Evolutionary conservation across 2,888 invertebrate genomes (phyloP).

Genomic region (Marronus borbonicus): DNA sequence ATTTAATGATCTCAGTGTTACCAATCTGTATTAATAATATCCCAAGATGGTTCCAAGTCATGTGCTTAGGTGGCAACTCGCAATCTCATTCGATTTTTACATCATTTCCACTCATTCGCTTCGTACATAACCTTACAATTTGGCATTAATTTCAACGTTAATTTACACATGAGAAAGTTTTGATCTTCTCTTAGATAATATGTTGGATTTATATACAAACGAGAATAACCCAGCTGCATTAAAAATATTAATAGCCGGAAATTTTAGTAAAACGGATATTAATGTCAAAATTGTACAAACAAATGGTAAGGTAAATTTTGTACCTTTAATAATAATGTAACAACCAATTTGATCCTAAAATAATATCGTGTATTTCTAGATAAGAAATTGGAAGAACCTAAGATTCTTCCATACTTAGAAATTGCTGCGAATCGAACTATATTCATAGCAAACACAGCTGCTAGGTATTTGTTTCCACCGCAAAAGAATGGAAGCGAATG

Average conservation of each 20-base stretch:
- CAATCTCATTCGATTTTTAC: neutral
- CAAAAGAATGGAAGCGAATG: constrained; percentile 67
- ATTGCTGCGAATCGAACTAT: constrained; percentile 76
- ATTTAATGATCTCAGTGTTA: neutral
- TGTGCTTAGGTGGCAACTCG: neutral
- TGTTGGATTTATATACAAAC: constrained; percentile 83
- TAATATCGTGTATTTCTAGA: constrained; percentile 65
- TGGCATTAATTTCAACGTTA: neutral
- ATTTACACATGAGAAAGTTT: neutral
- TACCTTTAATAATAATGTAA: constrained; percentile 54
- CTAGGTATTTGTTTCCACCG: constrained; percentile 77
- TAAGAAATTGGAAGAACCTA: constrained; percentile 72
- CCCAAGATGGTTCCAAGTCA: neutral
- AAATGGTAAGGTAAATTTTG: constrained; percentile 72
- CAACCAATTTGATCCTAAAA: neutral
- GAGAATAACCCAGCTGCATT: constrained; percentile 84
- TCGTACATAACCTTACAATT: neutral
- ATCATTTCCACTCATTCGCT: neutral
- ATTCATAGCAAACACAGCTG: constrained; percentile 82
- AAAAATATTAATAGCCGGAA: constrained; percentile 81
- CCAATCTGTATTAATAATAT: neutral
- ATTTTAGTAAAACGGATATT: constrained; percentile 76
- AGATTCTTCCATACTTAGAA: constrained; percentile 78
- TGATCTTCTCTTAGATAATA: constrained; percentile 59
- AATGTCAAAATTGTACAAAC: constrained; percentile 75